Evolutionary conservation across 37 sponge, comb jelly and placozoan species (phyloP).

Genomic region (Bolinopsis microptera): DNA sequence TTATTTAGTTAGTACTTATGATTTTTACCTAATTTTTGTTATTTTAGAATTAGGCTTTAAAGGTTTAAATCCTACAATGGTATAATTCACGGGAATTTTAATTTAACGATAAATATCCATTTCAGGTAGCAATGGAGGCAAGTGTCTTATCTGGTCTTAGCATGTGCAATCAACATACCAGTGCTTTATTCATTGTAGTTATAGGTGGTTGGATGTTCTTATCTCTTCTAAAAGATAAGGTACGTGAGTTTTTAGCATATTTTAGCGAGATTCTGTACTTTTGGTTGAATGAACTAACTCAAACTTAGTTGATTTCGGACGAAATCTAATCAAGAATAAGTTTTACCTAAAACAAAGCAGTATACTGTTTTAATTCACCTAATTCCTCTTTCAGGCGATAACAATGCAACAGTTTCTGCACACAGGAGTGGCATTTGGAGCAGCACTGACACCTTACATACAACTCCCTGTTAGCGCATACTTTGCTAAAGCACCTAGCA

Average conservation of each 20-base stretch:
- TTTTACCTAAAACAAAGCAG: no score
- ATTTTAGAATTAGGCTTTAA: no score
- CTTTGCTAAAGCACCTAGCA: constrained; percentile 24
- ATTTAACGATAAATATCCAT: no score
- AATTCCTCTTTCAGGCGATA: not conserved
- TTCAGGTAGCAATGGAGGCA: constrained; percentile 58
- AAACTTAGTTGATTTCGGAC: no score
- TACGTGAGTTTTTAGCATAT: no score
- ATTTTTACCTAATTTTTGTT: no score
- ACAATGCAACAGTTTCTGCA: constrained; percentile 21
- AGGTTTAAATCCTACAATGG: no score
- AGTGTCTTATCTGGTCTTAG: constrained; percentile 41
- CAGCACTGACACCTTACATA: constrained; percentile 55
- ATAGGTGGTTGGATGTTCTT: constrained; percentile 64
- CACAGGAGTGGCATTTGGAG: constrained; percentile 19
- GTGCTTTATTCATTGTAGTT: constrained; percentile 37
- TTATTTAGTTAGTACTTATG: not conserved
- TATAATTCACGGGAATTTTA: no score
- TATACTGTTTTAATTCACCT: not conserved
- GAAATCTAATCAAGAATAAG: no score
- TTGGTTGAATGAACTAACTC: no score
- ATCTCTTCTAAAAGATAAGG: constrained; percentile 57
- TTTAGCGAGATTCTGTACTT: no score
- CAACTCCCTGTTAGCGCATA: constrained; percentile 48
- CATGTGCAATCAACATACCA: constrained; percentile 58